Base-by-base conservation (phyloP, 2,113 vertebrate genomes). In the Dendropsophus ebraccatus region DNA sequence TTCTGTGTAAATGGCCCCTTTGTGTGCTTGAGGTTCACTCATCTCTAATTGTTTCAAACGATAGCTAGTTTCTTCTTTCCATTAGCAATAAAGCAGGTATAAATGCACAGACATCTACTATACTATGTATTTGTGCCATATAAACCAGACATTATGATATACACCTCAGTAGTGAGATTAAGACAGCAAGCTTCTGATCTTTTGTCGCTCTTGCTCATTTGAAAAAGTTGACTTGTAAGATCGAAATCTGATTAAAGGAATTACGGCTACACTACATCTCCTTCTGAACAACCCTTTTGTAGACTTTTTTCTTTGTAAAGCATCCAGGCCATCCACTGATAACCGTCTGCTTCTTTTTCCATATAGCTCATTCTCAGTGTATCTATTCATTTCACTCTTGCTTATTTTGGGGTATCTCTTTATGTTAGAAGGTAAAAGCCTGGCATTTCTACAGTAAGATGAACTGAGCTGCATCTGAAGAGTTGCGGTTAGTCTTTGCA, bases 381-480 rank as follows among this genome's bases (percentile, higher is more conserved):
- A 58, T 17, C 17, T 56, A 16, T 82, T 54, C 23, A 81, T 80
- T n/a, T 69, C 65, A 17, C 23, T 47, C 16, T 32, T 32, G n/a
- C 25, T 11, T 21, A 6, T n/a, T 50, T 49, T 72, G 17, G 37
- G 30, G 58, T 37, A 80, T 5, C 49, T 5, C 17, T 16, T n/a
- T 35, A 50, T 73, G 16, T 10, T 25, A 6, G 32, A 11, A 19
- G 81, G 89, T 25, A 81, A 49, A 9, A 72, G 81, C 30, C 52
- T 85, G 58, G 88, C 88, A 58, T 69, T 52, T 10, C 56, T 75
- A 12, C 72, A 52, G 81, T 88, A 89, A 6, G 85, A 88, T 74
- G 84, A 32, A 23, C 75, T 90, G 56, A 87, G 87, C 65, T 90
- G 88, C 4, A 32, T 69, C 74, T 89, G 82, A 17, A 88, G 86